Base-by-base conservation (phyloP, 2,888 invertebrate genomes). In the Ischnura elegans region DNA sequence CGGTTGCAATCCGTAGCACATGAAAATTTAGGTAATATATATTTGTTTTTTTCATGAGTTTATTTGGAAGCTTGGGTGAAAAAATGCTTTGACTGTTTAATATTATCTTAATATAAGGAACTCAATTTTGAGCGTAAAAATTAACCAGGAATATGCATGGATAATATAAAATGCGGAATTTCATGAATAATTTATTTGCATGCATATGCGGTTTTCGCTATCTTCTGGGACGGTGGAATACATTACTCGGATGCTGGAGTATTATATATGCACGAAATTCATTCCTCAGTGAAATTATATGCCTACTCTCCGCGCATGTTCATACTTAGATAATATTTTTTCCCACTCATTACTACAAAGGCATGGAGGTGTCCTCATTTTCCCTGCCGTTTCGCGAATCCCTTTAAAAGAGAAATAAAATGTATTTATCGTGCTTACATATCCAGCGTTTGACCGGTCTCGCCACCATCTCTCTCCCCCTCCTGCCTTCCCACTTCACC, bases 141-240 rank as follows among this genome's bases (percentile, higher is more conserved):
- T 76, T 76, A 10, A 13, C 36, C 76, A 8, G 10, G 36, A 76
- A 29, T 76, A 76, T 36, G 21, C 76, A 76, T 76, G 29, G 29
- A 36, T 1, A 21, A 36, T 16, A 76, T 76, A 36, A 76, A 36
- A 36, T 76, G 76, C 36, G 29, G 16, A 76, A 36, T 76, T 36
- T 36, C 76, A 76, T 76, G 76, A 76, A 76, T 76, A 76, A 76
- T 76, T 76, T 36, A 76, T 16, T 16, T 76, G 36, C 76, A 76
- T 76, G 76, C 76, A 76, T 76, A 76, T 76, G 76, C 76, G 29
- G 76, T 36, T 76, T 76, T 29, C 25, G 36, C 13, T 76, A 36
- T 76, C 76, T 36, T 76, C 13, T 36, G 36, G 76, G 13, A 76
- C 76, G 16, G 29, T n/a, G 76, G 76, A 76, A 76, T 76, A 76